These are phyloP conservation scores for Chamaetylas fuelleborni DNA, from an alignment of 2,113 vertebrate genomes.

Conservation along the genomic window DNA sequence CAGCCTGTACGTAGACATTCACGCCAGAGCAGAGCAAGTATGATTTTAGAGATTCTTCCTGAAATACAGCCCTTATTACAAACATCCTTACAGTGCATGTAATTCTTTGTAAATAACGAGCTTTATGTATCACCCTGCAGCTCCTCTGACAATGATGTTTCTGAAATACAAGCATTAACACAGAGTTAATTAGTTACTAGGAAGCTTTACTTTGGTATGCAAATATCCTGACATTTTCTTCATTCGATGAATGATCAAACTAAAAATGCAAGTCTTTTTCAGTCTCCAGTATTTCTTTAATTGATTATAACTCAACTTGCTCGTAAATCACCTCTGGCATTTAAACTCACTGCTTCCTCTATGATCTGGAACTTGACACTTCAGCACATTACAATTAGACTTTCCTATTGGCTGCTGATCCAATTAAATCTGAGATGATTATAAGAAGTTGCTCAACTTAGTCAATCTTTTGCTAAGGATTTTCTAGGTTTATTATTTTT, in stretches of 20 bases:
- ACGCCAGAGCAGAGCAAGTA: not conserved
- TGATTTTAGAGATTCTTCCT: not conserved
- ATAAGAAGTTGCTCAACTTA: slow-evolving; percentile 68
- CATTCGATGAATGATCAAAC: not conserved
- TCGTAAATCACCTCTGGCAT: not conserved
- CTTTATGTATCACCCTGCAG: not conserved
- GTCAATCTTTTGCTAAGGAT: slow-evolving; percentile 82
- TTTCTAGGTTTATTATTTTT: slow-evolving; percentile 6
- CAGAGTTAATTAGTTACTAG: not conserved
- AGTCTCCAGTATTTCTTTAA: not conserved
- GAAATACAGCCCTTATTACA: not conserved
- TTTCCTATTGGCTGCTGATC: slow-evolving; percentile 44
- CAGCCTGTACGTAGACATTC: not conserved
- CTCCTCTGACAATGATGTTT: not conserved
- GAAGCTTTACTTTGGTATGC: not conserved
- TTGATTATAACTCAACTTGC: not conserved
- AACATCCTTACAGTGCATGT: not conserved
- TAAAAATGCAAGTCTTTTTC: not conserved
- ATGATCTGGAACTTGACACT: slow-evolving; percentile 28
- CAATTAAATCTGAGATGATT: slow-evolving; percentile 57
- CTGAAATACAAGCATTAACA: not conserved
- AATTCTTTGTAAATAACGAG: not conserved
- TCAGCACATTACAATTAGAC: not conserved
- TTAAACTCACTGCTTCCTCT: slow-evolving; percentile 29
- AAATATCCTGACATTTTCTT: not conserved